Evolutionary conservation across 2,797 vertebrate genomes (phyloP), one percentile per base, ranked within the genome.

Genomic region (Hafferia zeledoni): DNA sequence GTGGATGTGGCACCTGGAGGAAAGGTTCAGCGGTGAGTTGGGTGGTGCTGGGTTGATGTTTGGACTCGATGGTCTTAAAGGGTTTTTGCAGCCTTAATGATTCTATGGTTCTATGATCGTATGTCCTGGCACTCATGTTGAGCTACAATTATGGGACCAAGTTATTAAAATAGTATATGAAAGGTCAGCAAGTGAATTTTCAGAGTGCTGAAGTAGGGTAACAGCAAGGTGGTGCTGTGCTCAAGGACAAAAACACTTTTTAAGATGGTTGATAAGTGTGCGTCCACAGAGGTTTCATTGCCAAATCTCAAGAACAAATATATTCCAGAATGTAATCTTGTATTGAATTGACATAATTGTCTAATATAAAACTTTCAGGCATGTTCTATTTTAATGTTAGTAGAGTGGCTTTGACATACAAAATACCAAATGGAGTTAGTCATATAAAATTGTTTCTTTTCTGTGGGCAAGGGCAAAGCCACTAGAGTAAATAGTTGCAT

Each of bases 111-210:
- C n/a, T 47, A 6, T 31, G 30, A 19, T 2, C 14, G 1, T 22
- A 3, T 0, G 2, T 46, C 43, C 31, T 11, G 11, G 10, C 5
- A 7, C 2, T 7, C 13, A 0, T 1, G 0, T 0, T 8, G 25
- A 41, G 19, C 49, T 63, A 37, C 12, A 23, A 4, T 17, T n/a
- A 7, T 16, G 12, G 60, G 56, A 13, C 16, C 10, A 9, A 63
- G 31, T 55, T 23, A 4, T 27, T 55, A n/a, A 44, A 79, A 35
- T 5, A 24, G 1, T 16, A 53, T 6, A 0, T 41, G 5, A 56
- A 39, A 46, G 37, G 10, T 17, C 4, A 6, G 1, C 5, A 11
- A 9, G 10, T 23, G 24, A 11, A 6, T 13, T 46, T 60, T 30
- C 43, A 12, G 9, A 47, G 41, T 17, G 4, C 24, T 5, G 30